These are phyloP conservation scores for Plecturocebus donacophilus DNA, from an alignment of 2,113 vertebrate species.

Conservation along the genomic window DNA sequence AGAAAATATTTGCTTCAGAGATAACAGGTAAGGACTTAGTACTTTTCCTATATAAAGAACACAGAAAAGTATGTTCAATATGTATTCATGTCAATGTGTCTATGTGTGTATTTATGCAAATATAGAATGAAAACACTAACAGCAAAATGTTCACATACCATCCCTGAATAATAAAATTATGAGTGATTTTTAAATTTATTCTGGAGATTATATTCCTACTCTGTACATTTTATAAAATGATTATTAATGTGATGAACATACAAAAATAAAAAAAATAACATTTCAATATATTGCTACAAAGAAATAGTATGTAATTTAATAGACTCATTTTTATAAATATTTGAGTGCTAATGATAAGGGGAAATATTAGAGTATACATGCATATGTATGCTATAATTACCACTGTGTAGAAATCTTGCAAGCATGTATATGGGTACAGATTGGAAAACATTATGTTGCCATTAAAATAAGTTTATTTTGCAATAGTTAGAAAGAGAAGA, in stretches of 20 bases:
- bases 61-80: background rate
- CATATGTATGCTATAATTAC: background rate
- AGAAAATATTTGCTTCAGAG: background rate
- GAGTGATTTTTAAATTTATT: background rate
- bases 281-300: background rate
- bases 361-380: background rate
- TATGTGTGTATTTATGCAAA: background rate
- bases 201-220: background rate
- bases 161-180: background rate
- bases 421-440: too few relatives aligned
- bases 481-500: background rate
- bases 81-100: background rate
- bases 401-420: background rate
- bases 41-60: background rate
- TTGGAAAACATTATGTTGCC: rapidly evolving
- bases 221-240: background rate
- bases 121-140: background rate
- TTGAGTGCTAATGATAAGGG: background rate
- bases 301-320: background rate
- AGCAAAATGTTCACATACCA: background rate
- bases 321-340: background rate
- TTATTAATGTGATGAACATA: background rate
- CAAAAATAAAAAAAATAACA: background rate
- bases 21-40: background rate
- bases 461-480: background rate